These are phyloP conservation scores for Bombus haemorrhoidalis DNA, from an alignment of 1,140 invertebrate species.

Conservation along the genomic window DNA sequence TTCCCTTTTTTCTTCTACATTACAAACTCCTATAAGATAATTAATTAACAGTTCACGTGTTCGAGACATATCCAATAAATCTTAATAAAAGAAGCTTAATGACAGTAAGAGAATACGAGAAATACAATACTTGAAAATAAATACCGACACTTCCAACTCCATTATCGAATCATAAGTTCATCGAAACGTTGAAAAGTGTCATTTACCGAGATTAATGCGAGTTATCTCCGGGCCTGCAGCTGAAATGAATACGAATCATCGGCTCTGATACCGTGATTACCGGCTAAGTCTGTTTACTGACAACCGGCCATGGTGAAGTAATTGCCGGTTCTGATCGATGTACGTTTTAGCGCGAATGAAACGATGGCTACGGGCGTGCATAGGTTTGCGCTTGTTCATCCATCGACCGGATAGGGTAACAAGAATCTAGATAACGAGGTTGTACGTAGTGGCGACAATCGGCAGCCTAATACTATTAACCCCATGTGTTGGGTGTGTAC, in stretches of 20 bases:
- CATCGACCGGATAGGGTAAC: slow-evolving; percentile 59
- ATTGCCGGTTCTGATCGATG: slow-evolving; percentile 62
- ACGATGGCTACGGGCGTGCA: neutral
- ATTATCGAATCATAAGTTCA: slow-evolving; percentile 1
- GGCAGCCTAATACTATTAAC: slow-evolving; percentile 32
- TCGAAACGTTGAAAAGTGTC: neutral
- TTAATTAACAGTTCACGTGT: neutral
- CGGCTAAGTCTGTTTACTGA: slow-evolving; percentile 64
- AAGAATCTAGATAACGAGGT: slow-evolving; percentile 68
- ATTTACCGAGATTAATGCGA: neutral
- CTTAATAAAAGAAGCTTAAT: no score
- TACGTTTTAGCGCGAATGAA: slow-evolving; percentile 45
- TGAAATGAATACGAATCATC: slow-evolving; percentile 61
- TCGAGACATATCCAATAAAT: neutral
- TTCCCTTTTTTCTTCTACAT: no score
- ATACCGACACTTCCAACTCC: neutral
- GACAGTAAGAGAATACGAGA: neutral
- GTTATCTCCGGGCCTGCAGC: neutral
- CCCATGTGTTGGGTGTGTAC: slow-evolving; percentile 8
- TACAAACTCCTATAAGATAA: neutral
- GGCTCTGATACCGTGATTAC: slow-evolving; percentile 60
- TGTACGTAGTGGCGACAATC: slow-evolving; percentile 45
- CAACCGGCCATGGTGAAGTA: slow-evolving; percentile 62
- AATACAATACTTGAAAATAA: neutral
- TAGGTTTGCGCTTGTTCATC: slow-evolving; percentile 30